Evolutionary conservation across 2,797 vertebrate species (phyloP), one percentile per base, ranked within the genome.

Genomic region (Anguilla obscura): DNA sequence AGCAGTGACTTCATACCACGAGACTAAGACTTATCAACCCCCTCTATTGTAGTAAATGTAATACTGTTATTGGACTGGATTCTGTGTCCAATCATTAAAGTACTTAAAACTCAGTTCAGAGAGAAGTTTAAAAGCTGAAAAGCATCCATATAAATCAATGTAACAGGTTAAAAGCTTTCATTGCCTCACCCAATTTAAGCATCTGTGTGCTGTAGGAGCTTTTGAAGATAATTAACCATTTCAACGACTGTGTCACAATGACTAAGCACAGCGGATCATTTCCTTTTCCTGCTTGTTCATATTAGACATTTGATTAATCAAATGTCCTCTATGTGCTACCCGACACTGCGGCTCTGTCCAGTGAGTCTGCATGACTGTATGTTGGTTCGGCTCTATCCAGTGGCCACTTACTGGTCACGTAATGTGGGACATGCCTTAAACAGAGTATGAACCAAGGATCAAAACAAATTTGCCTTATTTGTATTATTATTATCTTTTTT

Each of bases 1-100:
- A 90, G 85, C 87, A 84, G 89, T 91, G 92, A 93, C 92, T 89
- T 93, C 90, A 92, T 88, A 85, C 52, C 89, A 85, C 89, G 89
- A 89, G 88, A 86, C 90, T 58, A 87, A 88, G 87, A 89, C 48
- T 86, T 90, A 91, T 92, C 93, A 93, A 93, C 89, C 89, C 89
- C 74, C 87, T 89, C 87, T 85, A 80, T 16, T 9, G 40, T 48
- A 87, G 86, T 74, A 90, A 92, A 84, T 92, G 87, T 86, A 92
- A 86, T 86, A 87, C 86, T 85, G 66, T 86, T 85, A 90, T 87
- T 80, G 87, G 87, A 85, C 74, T 85, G 87, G 89, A 85, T 87
- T 89, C 40, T 71, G 0, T 63, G 48, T 85, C 86, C 33, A 48
- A 50, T 79, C 76, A 58, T 66, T 82, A 56, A 83, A 84, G 76